Conservation (phyloP, 2,797 vertebrate genomes). For the Decapterus maruadsi region DNA sequence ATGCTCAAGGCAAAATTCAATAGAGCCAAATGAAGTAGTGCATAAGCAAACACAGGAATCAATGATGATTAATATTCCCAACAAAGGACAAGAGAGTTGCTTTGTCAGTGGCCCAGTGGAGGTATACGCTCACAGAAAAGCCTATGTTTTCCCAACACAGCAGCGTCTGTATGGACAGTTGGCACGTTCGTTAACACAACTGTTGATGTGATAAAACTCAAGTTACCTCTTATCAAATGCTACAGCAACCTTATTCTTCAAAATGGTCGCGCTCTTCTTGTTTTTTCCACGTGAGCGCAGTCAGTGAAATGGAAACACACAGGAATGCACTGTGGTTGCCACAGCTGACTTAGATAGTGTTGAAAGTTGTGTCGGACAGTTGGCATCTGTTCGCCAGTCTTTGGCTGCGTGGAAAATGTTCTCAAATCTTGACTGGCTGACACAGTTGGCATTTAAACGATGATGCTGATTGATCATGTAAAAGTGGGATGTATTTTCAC, state of each 20-base stretch:
- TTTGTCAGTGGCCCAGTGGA: slow-evolving; percentile 14
- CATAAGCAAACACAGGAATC: slow-evolving; percentile 52
- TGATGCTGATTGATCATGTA: slow-evolving; percentile 36
- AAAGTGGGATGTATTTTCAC: slow-evolving; percentile 43
- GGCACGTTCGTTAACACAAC: slow-evolving; percentile 4
- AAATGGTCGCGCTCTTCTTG: slow-evolving; percentile 27
- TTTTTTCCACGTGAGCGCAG: slow-evolving; percentile 47
- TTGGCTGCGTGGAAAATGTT: slow-evolving; percentile 51
- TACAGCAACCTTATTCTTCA: slow-evolving; percentile 32
- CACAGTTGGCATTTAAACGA: slow-evolving; percentile 45
- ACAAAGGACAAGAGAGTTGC: slow-evolving; percentile 13
- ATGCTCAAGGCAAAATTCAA: slow-evolving; percentile 39
- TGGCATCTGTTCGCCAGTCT: slow-evolving; percentile 62
- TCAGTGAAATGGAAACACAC: slow-evolving; percentile 63
- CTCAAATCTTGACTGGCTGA: slow-evolving; percentile 63
- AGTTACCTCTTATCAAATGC: slow-evolving; percentile 2
- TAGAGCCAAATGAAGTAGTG: slow-evolving; percentile 43
- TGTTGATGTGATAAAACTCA: not conserved
- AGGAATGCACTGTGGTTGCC: slow-evolving; percentile 65
- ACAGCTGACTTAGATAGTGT: slow-evolving; percentile 61
- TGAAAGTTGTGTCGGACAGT: slow-evolving; percentile 68
- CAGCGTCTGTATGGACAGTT: slow-evolving; percentile 12
- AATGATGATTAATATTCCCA: slow-evolving; percentile 39
- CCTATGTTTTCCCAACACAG: not conserved
- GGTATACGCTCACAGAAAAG: slow-evolving; percentile 3